Base-by-base conservation (phyloP, 2,113 vertebrate genomes). In the Nothocercus julius region DNA sequence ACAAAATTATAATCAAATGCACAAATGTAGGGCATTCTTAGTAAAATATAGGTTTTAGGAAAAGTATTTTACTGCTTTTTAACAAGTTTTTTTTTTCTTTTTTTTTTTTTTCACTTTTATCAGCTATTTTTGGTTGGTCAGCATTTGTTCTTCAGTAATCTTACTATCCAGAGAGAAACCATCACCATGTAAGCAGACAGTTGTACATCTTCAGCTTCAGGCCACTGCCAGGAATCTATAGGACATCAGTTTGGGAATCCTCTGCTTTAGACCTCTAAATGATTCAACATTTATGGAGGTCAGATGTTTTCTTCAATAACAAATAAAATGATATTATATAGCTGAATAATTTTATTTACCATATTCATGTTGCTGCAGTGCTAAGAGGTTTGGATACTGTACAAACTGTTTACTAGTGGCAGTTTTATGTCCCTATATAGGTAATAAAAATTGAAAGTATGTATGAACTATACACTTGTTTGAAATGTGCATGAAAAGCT, bases 201-300 rank as follows among this genome's bases (percentile, higher is more conserved):
- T 63, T 81, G 32, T 82, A 95, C 78, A 72, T 10, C 18, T 83
- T 70, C 85, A 78, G 13, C 53, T 82, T 47, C 40, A 77, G 76
- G 70, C 36, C 30, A 19, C 63, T 70, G 82, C 27, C 61, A 49
- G 69, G 67, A 81, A 9, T 53, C 68, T 61, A 3, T 7, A 75
- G 51, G 47, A 22, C 25, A 58, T 10, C 62, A 66, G 10, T 54
- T 47, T 92, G 56, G 66, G 53, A 90, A 86, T 82, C 34, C 7
- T 76, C 58, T 64, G 28, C 79, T 83, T 87, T 77, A 90, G 73
- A 45, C 42, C 9, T 53, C 51, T 84, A 90, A 86, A 93, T 90
- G 80, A 72, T 45, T 94, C 85, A 84, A 44, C 85, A 15, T 62
- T 75, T 75, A 30, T 86, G 80, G 95, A 93, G 96, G 93, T 96